phyloP scores from a whole-genome alignment of 2,888 invertebrate species.

The Leptinotarsa peninsularis region DNA sequence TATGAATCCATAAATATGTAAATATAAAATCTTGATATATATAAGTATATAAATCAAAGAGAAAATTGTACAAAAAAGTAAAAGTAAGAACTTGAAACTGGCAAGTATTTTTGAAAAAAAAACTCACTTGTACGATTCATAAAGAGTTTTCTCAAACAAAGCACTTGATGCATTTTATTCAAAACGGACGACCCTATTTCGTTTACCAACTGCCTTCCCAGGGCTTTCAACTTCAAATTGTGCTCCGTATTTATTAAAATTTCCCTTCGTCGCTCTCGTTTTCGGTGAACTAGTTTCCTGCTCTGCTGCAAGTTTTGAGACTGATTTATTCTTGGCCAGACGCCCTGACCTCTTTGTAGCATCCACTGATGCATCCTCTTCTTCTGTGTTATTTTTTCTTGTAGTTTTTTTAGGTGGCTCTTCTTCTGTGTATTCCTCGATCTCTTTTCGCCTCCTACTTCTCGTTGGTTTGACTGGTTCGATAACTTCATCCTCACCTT shows the following conservation, averaged over 20 bases:
- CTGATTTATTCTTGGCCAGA: conserved; percentile 5
- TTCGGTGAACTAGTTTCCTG: conserved; percentile 10
- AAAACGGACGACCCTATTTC: conserved; percentile 15
- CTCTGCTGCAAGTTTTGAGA: background rate
- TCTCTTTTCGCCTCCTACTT: background rate
- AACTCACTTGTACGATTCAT: background rate
- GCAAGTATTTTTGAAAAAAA: background rate
- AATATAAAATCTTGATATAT: conserved; percentile 25
- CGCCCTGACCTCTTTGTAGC: conserved; percentile 8
- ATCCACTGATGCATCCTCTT: conserved; percentile 3
- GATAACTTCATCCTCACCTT: conserved; percentile 12
- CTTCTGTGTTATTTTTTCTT: conserved; percentile 18
- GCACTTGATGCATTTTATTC: background rate
- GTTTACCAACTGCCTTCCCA: conserved; percentile 7
- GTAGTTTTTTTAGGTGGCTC: conserved; percentile 15
- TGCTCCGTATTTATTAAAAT: conserved; percentile 32
- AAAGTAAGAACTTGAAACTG: background rate
- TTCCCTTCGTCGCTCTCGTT: conserved; percentile 23
- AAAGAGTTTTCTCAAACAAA: background rate
- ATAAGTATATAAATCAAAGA: conserved; percentile 2
- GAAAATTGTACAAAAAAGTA: background rate
- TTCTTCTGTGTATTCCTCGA: background rate
- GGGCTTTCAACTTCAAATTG: conserved; percentile 7
- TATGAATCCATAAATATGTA: conserved; percentile 13
- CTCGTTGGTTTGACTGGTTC: conserved; percentile 7